Evolutionary conservation across 2,888 invertebrate genomes (phyloP), one percentile per base, ranked within the genome.

Genomic region (Dolomedes plantarius): DNA sequence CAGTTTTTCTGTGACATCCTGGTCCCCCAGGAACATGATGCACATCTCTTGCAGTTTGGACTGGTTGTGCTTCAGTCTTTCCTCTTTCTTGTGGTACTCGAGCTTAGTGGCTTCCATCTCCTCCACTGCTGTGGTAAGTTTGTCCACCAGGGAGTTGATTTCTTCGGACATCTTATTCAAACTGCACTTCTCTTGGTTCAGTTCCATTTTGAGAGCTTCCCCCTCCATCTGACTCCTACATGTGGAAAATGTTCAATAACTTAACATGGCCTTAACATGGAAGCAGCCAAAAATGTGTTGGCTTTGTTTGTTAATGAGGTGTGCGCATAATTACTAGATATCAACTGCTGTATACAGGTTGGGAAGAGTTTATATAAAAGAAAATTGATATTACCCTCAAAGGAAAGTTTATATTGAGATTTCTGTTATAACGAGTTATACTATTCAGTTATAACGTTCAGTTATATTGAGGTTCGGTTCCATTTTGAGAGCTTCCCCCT

Each of bases 151-250:
- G 7, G 86, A 86, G 19, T 86, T 80, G 39, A 86, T 86, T 32
- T 86, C 86, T 13, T 80, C 86, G 0, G 80, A 80, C 79, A 86
- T 80, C 36, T 80, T 80, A 56, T 71, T 86, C n/a, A 86, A 32
- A 50, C 75, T 80, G 73, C 86, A 86, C 32, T 86, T 86, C 13
- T 86, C 86, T 19, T 80, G 79, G 46, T 76, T 86, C 28, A 86
- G 28, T 31, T 86, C 79, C 19, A 71, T 76, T 28, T 86, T 79
- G 0, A 86, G 72, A 9, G 77, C 50, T 31, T 86, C 86, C 0
- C 79, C 67, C 56, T 86, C 79, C 86, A 80, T 86, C 36, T 86
- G 86, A 27, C 86, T 86, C 75, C 80, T 86, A n/a, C 13, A 28
- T n/a, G n/a, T n/a, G n/a, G n/a, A n/a, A 13, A 68, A 23, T n/a